Evolutionary conservation across 1,140 invertebrate genomes (phyloP), one percentile per base, ranked within the genome.

Genomic region (Philotrypesis tridentata): DNA sequence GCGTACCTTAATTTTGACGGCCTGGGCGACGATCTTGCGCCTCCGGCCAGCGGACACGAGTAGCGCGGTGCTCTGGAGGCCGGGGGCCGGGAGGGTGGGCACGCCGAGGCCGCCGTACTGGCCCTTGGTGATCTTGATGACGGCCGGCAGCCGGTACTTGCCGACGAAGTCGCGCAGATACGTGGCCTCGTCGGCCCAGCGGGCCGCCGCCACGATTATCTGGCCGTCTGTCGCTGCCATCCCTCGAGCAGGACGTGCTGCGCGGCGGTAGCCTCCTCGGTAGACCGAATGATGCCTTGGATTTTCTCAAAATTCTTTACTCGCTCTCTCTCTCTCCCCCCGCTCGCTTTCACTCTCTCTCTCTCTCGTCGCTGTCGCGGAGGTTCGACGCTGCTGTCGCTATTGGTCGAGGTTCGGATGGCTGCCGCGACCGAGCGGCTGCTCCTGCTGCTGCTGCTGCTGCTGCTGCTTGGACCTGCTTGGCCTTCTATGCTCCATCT

Each of bases 91-190:
- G 25, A 97, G 90, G 0, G 96, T 96, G 8, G 97, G 96, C 23
- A 97, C 96, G 6, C 97, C 97, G 17, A 98, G 93, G 31, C 96
- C 96, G 77, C 96, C 95, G 92, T 98, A 98, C 88, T 98, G 97
- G 77, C 97, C 97, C 92, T 98, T 97, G 80, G 96, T 95, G 84
- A 98, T 96, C 92, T 97, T 97, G 79, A 96, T 96, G 83, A 98
- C 95, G 84, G 94, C 95, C 11, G 97, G 97, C 73, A 98, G 92
- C 68, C 95, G 93, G 84, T 96, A 94, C 87, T 96, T 97, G 85
- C 94, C 93, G 37, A 96, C 94, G 88, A 96, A 96, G 87, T 97
- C 96, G 83, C 95, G 94, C 25, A 97, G 93, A 86, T 96, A 95
- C 82, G 94, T 94, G 9, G 94, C 94, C 86, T 96, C 95, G 85